These are phyloP conservation scores for Naso thynnoides DNA, from an alignment of 2,797 vertebrate species.

Conservation along the genomic window DNA sequence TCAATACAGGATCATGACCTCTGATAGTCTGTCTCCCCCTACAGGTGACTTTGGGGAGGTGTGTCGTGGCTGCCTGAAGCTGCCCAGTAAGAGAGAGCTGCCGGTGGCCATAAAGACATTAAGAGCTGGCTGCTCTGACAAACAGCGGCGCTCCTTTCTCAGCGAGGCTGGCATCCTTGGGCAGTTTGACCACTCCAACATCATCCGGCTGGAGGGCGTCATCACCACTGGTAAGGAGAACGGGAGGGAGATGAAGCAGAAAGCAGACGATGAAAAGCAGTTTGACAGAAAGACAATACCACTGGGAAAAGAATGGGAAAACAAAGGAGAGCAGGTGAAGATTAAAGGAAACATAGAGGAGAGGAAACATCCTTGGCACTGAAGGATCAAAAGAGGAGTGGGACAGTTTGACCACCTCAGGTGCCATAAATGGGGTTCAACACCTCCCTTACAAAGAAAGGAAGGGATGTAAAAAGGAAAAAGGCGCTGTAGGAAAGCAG, in stretches of 20 bases:
- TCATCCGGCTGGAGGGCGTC: constrained; percentile 93
- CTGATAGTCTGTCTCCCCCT: constrained; percentile 39
- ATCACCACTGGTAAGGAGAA: constrained; percentile 88
- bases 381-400: constrained; percentile 26
- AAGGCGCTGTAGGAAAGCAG: background rate
- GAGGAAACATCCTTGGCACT: background rate
- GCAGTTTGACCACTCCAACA: constrained; percentile 95
- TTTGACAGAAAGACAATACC: background rate
- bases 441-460: constrained; percentile 6
- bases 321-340: constrained; percentile 1
- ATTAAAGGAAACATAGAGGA: constrained; percentile 16
- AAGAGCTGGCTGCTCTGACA: constrained; percentile 89
- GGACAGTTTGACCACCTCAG: constrained; percentile 12
- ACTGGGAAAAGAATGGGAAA: constrained; percentile 8
- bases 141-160: constrained; percentile 90
- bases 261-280: background rate
- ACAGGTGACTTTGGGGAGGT: constrained; percentile 94
- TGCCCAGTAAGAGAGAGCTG: constrained; percentile 93
- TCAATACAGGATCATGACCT: constrained; percentile 10
- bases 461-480: background rate
- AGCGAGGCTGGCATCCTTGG: constrained; percentile 92
- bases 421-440: constrained; percentile 1
- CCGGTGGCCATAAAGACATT: constrained; percentile 92
- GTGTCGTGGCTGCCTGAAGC: constrained; percentile 91
- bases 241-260: constrained; percentile 3